phyloP scores from a whole-genome alignment of 1,140 invertebrate species.

The Psilanteris sp. region DNA sequence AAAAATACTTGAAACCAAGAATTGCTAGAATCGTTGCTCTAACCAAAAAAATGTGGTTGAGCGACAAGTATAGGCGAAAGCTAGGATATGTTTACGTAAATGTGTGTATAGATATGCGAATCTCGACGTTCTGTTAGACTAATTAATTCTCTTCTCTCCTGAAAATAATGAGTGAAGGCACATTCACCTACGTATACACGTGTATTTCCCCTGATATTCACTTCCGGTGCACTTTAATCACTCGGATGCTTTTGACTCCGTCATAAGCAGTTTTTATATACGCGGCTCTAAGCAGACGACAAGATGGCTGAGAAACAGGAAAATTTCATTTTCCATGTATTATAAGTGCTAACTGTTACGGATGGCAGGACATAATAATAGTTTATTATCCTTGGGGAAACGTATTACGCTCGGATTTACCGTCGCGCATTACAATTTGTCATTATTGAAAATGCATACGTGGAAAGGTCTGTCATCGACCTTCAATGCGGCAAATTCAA shows the following conservation, averaged over 20 bases:
- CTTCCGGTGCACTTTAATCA: slow-evolving; percentile 64
- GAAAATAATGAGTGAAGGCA: slow-evolving; percentile 59
- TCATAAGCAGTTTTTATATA: slow-evolving; percentile 61
- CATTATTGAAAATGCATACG: slow-evolving; percentile 34
- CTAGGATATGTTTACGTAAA: slow-evolving; percentile 26
- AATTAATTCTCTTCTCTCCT: slow-evolving; percentile 63
- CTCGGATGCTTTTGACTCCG: slow-evolving; percentile 62
- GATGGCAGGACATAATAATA: slow-evolving; percentile 46
- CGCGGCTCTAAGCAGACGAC: slow-evolving; percentile 56
- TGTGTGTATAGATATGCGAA: slow-evolving; percentile 27
- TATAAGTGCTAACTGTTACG: slow-evolving; percentile 52
- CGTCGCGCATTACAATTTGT: slow-evolving; percentile 35
- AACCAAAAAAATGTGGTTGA: background rate
- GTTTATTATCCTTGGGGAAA: slow-evolving; percentile 52
- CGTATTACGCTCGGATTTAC: slow-evolving; percentile 17
- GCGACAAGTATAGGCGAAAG: slow-evolving; percentile 16
- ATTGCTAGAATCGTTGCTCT: background rate
- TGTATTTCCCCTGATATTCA: slow-evolving; percentile 62
- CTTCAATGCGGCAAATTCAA: slow-evolving; percentile 14
- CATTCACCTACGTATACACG: slow-evolving; percentile 55
- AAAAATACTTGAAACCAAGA: too few species aligned
- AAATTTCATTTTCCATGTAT: slow-evolving; percentile 56
- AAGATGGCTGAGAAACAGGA: slow-evolving; percentile 47
- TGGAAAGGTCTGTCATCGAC: slow-evolving; percentile 10
- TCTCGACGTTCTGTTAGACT: slow-evolving; percentile 50